These are phyloP conservation scores for Oryzias melastigma DNA, from an alignment of 2,113 vertebrate species.

Conservation along the genomic window DNA sequence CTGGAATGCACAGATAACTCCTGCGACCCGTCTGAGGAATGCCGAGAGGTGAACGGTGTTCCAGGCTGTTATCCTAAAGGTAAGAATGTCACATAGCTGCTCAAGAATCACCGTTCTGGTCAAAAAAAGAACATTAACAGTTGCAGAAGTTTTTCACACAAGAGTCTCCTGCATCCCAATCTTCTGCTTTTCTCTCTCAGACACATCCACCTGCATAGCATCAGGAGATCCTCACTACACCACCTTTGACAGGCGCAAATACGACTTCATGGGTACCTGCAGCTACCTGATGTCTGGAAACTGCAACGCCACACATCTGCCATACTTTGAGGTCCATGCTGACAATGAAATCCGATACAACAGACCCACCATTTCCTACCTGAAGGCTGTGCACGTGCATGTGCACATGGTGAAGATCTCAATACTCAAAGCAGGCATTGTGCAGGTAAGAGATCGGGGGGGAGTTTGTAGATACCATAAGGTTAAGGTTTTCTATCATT, in stretches of 20 bases:
- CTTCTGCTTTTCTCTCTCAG: slow-evolving; percentile 28
- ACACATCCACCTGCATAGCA: slow-evolving; percentile 67
- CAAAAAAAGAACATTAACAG: too few relatives aligned
- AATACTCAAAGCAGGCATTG: slow-evolving; percentile 74
- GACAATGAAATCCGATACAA: slow-evolving; percentile 78
- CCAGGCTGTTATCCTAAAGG: slow-evolving; percentile 79
- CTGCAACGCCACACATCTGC: slow-evolving; percentile 67
- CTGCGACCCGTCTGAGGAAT: slow-evolving; percentile 76
- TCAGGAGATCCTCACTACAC: slow-evolving; percentile 79
- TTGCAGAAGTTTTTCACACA: neutral
- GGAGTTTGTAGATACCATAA: neutral
- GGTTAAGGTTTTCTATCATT: too few relatives aligned
- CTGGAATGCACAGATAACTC: slow-evolving; percentile 75
- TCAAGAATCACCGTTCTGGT: neutral
- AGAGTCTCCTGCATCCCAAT: neutral
- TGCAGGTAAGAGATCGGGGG: slow-evolving; percentile 66
- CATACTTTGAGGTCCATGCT: slow-evolving; percentile 68
- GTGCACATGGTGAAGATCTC: slow-evolving; percentile 68
- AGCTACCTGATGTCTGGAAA: slow-evolving; percentile 72
- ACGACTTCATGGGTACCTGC: slow-evolving; percentile 81
- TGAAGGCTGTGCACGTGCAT: slow-evolving; percentile 76
- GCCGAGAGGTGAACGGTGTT: slow-evolving; percentile 69
- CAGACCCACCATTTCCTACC: slow-evolving; percentile 66
- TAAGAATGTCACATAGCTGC: slow-evolving; percentile 26
- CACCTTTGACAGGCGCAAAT: slow-evolving; percentile 74